phyloP scores from a whole-genome alignment of 2,113 vertebrate species.

The Phasianus colchicus region DNA sequence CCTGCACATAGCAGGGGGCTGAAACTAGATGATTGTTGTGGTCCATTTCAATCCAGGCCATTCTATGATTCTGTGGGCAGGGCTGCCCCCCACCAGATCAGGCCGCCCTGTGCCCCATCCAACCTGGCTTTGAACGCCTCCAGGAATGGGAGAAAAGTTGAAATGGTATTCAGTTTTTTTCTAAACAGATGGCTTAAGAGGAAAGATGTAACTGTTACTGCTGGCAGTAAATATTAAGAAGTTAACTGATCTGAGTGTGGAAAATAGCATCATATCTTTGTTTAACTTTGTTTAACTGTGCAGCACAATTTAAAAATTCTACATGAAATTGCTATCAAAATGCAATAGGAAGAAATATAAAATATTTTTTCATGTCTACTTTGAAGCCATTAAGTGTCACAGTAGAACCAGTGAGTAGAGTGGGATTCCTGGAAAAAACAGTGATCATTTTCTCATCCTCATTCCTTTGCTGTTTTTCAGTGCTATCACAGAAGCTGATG shows the following conservation, averaged over 20 bases:
- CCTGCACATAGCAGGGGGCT: too few relatives aligned
- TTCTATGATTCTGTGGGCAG: too few relatives aligned
- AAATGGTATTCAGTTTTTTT: neutral
- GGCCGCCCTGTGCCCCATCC: too few relatives aligned
- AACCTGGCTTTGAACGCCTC: too few relatives aligned
- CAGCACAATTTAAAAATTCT: neutral
- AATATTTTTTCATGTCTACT: neutral
- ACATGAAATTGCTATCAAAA: neutral
- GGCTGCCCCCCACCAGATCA: too few relatives aligned
- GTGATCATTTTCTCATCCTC: neutral
- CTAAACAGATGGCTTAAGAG: neutral
- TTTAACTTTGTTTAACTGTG: neutral
- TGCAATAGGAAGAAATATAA: neutral
- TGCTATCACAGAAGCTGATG: neutral
- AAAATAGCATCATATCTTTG: neutral
- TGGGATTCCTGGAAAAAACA: neutral
- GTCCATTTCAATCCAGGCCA: too few relatives aligned
- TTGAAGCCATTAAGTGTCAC: neutral
- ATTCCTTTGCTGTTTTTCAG: neutral
- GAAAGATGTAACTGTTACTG: neutral
- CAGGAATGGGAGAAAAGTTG: neutral
- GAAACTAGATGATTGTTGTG: too few relatives aligned
- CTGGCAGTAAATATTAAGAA: neutral
- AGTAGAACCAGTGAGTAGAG: neutral
- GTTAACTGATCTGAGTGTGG: accelerated